Conservation (phyloP, 2,888 invertebrate species). For the Cremastinae sp. region DNA sequence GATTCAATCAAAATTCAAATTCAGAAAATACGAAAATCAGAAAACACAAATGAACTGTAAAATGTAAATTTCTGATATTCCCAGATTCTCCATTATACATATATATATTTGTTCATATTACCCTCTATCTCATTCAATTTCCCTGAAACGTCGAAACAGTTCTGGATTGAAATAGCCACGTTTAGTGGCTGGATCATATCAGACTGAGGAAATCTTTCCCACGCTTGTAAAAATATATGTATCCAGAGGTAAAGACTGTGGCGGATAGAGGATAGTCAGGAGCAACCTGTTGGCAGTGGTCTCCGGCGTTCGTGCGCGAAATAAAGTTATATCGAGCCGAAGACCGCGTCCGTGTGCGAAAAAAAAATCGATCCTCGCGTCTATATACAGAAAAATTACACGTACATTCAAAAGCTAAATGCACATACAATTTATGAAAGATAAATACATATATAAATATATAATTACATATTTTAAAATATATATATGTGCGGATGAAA, state of each 20-base stretch:
- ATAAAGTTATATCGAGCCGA: constrained; percentile 43
- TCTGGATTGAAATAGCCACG: constrained; percentile 13
- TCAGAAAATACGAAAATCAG: no score
- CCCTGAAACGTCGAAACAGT: constrained; percentile 45
- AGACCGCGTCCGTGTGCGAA: constrained; percentile 2
- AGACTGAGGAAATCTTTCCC: constrained; percentile 57
- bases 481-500: no score
- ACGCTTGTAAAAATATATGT: constrained; percentile 47
- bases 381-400: no score
- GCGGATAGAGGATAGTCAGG: constrained; percentile 33
- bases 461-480: no score
- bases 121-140: constrained; percentile 23
- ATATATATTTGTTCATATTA: background rate
- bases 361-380: background rate
- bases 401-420: no score
- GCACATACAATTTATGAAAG: no score
- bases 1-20: no score
- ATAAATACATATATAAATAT: no score
- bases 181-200: constrained; percentile 46
- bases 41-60: no score
- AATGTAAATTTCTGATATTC: no score
- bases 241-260: constrained; percentile 20
- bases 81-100: constrained; percentile 10
- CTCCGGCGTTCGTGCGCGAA: constrained; percentile 14
- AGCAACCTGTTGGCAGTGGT: constrained; percentile 46